Conservation (phyloP, 2,888 invertebrate genomes). For the Caenorhabditis becei region DNA sequence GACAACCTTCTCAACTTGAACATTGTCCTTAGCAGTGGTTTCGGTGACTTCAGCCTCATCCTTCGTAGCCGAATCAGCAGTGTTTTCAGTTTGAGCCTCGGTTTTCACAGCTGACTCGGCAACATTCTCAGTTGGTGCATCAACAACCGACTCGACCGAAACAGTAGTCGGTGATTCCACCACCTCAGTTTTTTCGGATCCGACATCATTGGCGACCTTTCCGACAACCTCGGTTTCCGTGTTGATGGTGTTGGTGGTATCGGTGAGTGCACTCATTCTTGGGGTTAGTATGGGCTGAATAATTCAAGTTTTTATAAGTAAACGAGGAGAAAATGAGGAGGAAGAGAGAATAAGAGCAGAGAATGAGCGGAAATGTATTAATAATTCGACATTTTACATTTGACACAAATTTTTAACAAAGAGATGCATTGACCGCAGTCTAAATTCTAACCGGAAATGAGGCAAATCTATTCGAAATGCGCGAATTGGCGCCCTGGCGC, state of each 20-base stretch:
- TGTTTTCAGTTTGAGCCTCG: neutral
- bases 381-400: no score
- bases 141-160: no score
- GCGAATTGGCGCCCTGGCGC: neutral
- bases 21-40: neutral
- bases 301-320: no score
- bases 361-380: no score
- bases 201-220: neutral
- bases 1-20: neutral
- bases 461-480: neutral
- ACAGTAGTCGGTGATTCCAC: neutral
- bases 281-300: conserved; percentile 8
- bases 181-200: neutral
- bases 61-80: neutral
- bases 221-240: conserved; percentile 14
- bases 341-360: no score
- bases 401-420: no score
- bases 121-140: no score
- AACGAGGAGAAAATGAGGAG: no score
- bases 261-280: conserved; percentile 42
- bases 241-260: conserved; percentile 36
- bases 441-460: no score
- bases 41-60: neutral
- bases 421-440: no score
- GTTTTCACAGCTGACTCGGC: neutral